Conservation (phyloP, 2,113 vertebrate species). For the Cynoglossus semilaevis region DNA sequence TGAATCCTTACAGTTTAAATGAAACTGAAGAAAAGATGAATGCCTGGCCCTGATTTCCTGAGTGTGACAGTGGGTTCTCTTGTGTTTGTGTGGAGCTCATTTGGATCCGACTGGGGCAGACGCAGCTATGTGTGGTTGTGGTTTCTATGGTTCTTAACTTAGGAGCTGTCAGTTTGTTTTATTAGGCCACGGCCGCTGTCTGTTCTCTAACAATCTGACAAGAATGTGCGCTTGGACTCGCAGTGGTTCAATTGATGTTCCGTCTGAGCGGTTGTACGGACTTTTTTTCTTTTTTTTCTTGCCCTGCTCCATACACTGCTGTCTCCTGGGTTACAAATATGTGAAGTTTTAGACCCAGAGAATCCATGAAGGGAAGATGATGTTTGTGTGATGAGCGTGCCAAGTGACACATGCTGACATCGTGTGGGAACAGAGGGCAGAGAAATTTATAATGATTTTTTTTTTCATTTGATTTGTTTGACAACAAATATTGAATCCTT, state of each 20-base stretch:
- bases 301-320: not conserved
- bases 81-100: conserved; percentile 13
- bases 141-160: conserved; percentile 23
- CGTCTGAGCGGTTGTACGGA: not conserved
- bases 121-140: conserved; percentile 22
- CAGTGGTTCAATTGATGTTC: not conserved
- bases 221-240: not conserved
- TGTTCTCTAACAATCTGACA: conserved; percentile 8
- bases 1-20: too few relatives aligned
- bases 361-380: not conserved
- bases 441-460: too few relatives aligned
- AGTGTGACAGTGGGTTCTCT: conserved; percentile 6
- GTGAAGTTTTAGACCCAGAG: too few relatives aligned
- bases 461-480: too few relatives aligned
- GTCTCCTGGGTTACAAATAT: not conserved
- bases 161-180: conserved; percentile 27
- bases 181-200: conserved; percentile 7
- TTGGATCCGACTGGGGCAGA: conserved; percentile 7
- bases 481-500: too few relatives aligned
- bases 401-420: conserved; percentile 5
- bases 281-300: not conserved
- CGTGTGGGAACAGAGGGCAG: conserved; percentile 3
- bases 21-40: too few relatives aligned
- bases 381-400: not conserved
- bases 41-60: not conserved